A percentile compares a stretch with the other conserved stretches of the same genome.
phyloP scores from a whole-genome alignment of 2,113 vertebrate species.

The Phylloscopus trochilus region DNA sequence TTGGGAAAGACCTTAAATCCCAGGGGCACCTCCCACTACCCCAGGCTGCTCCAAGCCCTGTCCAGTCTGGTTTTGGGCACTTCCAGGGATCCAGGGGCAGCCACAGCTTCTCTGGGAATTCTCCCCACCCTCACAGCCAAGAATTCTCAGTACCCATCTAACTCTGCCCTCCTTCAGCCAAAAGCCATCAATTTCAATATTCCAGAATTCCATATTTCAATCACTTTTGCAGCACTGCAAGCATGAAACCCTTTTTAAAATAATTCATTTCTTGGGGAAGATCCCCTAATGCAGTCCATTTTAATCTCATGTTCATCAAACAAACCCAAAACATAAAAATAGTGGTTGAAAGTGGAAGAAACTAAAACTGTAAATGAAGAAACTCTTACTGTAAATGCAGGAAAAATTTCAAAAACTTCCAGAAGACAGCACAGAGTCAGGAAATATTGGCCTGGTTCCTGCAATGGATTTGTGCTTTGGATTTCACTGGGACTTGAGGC shows the following conservation, averaged over 20 bases:
- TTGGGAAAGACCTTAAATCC: not conserved
- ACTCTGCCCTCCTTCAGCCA: not conserved
- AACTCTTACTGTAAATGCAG: not conserved
- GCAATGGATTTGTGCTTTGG: not conserved
- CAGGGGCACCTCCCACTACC: not conserved
- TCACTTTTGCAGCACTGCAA: not conserved
- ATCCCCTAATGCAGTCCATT: not conserved
- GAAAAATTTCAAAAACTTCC: not conserved
- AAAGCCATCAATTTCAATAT: not conserved
- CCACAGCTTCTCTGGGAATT: not conserved
- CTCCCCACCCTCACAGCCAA: accelerated
- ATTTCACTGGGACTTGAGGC: not conserved
- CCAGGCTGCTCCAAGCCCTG: accelerated
- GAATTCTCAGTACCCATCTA: not conserved
- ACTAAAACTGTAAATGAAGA: not conserved
- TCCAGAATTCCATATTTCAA: not conserved
- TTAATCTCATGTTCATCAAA: not conserved
- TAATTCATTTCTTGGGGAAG: not conserved
- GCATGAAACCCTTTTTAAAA: accelerated
- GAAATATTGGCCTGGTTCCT: not conserved
- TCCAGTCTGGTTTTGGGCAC: not conserved
- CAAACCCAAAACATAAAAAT: not conserved
- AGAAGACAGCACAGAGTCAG: not conserved
- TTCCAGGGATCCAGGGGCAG: not conserved
- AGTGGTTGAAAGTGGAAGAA: not conserved